Percentiles rank a stretch among this genome's conserved stretches.
Evolutionary conservation across 2,113 vertebrate species (phyloP).

Genomic region (Okapia johnstoni): DNA sequence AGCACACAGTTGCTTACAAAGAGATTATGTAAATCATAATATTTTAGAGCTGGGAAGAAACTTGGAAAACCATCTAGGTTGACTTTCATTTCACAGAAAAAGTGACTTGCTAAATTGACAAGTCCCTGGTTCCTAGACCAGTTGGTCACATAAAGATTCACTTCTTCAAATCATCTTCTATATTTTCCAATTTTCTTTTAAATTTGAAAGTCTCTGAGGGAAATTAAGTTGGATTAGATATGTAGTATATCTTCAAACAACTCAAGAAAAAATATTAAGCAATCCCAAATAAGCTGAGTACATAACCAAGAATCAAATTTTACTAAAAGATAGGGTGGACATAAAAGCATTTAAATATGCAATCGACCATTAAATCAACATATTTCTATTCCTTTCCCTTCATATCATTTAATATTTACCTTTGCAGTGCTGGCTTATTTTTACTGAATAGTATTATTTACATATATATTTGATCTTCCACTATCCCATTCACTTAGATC

Average conservation of each 20-base stretch:
- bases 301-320: conserved; percentile 17
- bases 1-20: conserved; percentile 14
- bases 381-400: conserved; percentile 4
- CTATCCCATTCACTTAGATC: conserved; percentile 1
- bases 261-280: conserved; percentile 30
- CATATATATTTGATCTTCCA: conserved; percentile 24
- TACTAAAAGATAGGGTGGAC: conserved; percentile 50
- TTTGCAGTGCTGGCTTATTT: not conserved
- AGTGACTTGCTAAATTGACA: not conserved
- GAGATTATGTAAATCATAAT: conserved; percentile 26
- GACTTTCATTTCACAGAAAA: conserved; percentile 23
- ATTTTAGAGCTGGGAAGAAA: conserved; percentile 34
- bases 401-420: conserved; percentile 19
- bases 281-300: conserved; percentile 75
- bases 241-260: not conserved
- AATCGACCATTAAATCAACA: conserved; percentile 32
- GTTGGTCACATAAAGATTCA: not conserved
- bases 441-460: conserved; percentile 28
- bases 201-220: not conserved
- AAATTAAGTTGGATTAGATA: conserved; percentile 48
- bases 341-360: conserved; percentile 66
- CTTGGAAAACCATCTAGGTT: conserved; percentile 14
- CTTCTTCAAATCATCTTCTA: not conserved
- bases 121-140: not conserved
- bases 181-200: conserved; percentile 29